A percentile compares a stretch with the other conserved stretches of the same genome.
These are phyloP conservation scores for Netelia virgata DNA, from an alignment of 2,888 invertebrate genomes.

Conservation along the genomic window DNA sequence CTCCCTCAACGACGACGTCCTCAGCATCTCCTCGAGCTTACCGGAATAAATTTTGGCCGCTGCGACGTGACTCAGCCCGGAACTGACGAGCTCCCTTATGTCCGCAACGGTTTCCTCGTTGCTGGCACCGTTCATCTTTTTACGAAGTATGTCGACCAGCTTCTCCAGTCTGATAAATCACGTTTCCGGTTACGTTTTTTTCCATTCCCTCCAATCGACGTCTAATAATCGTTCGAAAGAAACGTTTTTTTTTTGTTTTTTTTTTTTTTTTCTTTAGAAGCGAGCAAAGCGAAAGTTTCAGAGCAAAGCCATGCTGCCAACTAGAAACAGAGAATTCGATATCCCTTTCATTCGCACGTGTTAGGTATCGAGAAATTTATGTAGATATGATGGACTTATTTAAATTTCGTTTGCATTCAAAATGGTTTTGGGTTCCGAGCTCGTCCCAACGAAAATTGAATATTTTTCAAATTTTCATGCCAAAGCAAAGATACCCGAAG, in stretches of 20 bases:
- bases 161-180: conserved; percentile 84
- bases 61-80: conserved; percentile 59
- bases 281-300: conserved; percentile 78
- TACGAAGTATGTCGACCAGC: conserved; percentile 81
- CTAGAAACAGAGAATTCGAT: conserved; percentile 76
- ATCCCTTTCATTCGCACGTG: conserved; percentile 45
- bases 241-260: conserved; percentile 75
- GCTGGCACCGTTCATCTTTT: conserved; percentile 75
- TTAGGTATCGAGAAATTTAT: not conserved
- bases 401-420: conserved; percentile 66
- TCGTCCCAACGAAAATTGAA: too few relatives aligned
- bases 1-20: conserved; percentile 31
- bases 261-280: conserved; percentile 79
- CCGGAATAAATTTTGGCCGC: conserved; percentile 50
- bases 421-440: not conserved
- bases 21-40: conserved; percentile 57
- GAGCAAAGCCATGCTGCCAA: conserved; percentile 81
- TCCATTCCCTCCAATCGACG: conserved; percentile 68
- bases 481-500: too few relatives aligned
- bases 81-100: conserved; percentile 68
- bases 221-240: conserved; percentile 75
- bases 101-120: conserved; percentile 70
- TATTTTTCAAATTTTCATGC: too few relatives aligned
- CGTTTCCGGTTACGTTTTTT: conserved; percentile 78
- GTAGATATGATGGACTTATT: conserved; percentile 35